These are phyloP conservation scores for Mormyrops boulengeri DNA, from an alignment of 2,797 vertebrate genomes.

Conservation along the genomic window DNA sequence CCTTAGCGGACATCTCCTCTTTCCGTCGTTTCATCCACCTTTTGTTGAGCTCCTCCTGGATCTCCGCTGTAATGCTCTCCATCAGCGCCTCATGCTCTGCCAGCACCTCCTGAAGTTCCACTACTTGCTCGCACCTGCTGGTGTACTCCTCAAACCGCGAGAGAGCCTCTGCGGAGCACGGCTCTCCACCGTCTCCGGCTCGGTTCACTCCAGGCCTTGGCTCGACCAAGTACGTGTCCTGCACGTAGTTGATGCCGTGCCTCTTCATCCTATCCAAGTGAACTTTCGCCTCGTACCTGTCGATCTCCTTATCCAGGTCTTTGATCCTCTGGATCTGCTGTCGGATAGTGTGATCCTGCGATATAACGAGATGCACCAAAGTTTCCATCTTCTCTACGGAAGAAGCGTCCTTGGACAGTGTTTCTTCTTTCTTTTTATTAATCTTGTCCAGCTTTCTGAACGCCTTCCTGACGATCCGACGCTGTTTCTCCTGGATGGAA, in stretches of 20 bases:
- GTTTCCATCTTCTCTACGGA: constrained; percentile 87
- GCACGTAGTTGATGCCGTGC: constrained; percentile 92
- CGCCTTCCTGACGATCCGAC: constrained; percentile 85
- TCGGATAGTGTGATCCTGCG: constrained; percentile 94
- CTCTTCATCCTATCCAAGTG: constrained; percentile 82
- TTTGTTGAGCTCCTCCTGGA: constrained; percentile 88
- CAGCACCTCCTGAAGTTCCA: constrained; percentile 78
- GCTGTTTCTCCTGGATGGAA: constrained; percentile 81
- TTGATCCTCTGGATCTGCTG: constrained; percentile 86
- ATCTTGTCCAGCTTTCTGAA: constrained; percentile 93
- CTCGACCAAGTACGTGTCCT: constrained; percentile 88
- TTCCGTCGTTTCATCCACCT: constrained; percentile 83
- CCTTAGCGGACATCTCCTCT: constrained; percentile 59
- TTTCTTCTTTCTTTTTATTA: constrained; percentile 72
- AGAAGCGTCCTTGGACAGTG: constrained; percentile 55
- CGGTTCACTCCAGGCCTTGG: constrained; percentile 34
- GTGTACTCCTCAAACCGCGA: constrained; percentile 74
- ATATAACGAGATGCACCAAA: constrained; percentile 88
- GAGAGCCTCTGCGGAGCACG: constrained; percentile 41
- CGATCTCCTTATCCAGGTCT: constrained; percentile 88
- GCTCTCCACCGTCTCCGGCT: constrained; percentile 33
- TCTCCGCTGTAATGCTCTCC: constrained; percentile 78
- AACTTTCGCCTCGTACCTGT: constrained; percentile 79
- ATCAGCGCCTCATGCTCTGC: constrained; percentile 76
- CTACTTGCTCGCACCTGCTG: constrained; percentile 73